A percentile compares a stretch with the other conserved stretches of the same genome.
Conservation (phyloP, 2,888 invertebrate genomes). For the Epinotia bilunana region DNA sequence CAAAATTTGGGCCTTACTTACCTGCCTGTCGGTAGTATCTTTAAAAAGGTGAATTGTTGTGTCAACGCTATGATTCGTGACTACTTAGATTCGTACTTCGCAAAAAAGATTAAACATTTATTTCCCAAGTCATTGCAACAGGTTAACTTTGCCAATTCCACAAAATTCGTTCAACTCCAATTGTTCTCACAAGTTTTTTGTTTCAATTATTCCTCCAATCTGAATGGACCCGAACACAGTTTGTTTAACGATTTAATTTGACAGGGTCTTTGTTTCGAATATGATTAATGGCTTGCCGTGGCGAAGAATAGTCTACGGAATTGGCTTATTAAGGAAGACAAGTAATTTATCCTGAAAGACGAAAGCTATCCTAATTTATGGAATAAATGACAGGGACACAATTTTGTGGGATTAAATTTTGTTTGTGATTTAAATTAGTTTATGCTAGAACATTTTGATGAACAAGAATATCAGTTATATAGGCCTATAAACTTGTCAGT, state of each 20-base stretch:
- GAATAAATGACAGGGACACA: slow-evolving; percentile 26
- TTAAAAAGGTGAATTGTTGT: too few species aligned
- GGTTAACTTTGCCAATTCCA: slow-evolving; percentile 15
- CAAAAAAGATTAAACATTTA: slow-evolving; percentile 4
- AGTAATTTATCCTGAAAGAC: slow-evolving; percentile 16
- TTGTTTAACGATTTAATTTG: slow-evolving; percentile 35
- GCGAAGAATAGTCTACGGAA: slow-evolving; percentile 26
- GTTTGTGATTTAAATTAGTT: background rate
- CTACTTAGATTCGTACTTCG: background rate
- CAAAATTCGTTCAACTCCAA: slow-evolving; percentile 14
- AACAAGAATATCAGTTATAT: background rate
- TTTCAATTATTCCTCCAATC: slow-evolving; percentile 23
- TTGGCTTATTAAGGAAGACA: slow-evolving; percentile 15
- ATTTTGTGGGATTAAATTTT: slow-evolving; percentile 3
- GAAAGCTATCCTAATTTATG: slow-evolving; percentile 30
- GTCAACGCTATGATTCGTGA: too few species aligned
- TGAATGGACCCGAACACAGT: slow-evolving; percentile 14
- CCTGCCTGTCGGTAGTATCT: too few species aligned
- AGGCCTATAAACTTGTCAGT: too few species aligned
- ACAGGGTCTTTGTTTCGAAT: slow-evolving; percentile 33
- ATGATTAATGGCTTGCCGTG: slow-evolving; percentile 26
- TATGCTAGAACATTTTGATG: background rate
- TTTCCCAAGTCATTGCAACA: slow-evolving; percentile 13
- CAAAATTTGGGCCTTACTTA: too few species aligned
- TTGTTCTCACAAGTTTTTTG: background rate